A percentile compares a stretch with the other conserved stretches of the same genome.
These are phyloP conservation scores for Chlamydotis undulata DNA, from an alignment of 2,113 vertebrate genomes.

Conservation along the genomic window DNA sequence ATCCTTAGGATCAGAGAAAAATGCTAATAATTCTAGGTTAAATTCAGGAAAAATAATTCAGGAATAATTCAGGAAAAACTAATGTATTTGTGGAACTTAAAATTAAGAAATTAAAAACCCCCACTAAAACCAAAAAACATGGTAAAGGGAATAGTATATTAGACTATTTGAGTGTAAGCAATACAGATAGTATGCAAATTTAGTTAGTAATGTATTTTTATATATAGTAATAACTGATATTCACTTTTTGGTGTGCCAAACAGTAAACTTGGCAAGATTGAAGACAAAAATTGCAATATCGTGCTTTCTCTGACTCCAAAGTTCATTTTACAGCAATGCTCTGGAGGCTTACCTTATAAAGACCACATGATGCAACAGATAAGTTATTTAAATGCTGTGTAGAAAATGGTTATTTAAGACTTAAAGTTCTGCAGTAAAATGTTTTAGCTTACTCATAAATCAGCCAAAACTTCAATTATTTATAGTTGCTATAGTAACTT, in stretches of 20 bases:
- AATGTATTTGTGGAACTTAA: not conserved
- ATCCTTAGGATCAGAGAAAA: not conserved
- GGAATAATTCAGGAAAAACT: not conserved
- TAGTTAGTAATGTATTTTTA: not conserved
- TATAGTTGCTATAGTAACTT: not conserved
- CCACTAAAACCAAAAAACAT: too few species aligned
- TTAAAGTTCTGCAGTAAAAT: not conserved
- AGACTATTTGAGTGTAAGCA: not conserved
- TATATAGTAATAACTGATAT: not conserved
- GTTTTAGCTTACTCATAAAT: not conserved
- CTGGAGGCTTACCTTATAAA: not conserved
- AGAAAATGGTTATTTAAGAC: not conserved
- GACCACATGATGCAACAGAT: not conserved
- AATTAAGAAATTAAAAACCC: too few species aligned
- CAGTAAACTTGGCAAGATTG: not conserved
- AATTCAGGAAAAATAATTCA: not conserved
- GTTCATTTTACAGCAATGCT: not conserved
- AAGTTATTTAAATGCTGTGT: not conserved
- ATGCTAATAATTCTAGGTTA: not conserved
- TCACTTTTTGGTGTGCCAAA: not conserved
- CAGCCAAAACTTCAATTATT: not conserved
- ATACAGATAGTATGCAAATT: not conserved
- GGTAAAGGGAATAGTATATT: not conserved
- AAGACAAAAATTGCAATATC: not conserved
- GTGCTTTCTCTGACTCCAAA: not conserved